Evolutionary conservation across 2,113 vertebrate genomes (phyloP), one percentile per base, ranked within the genome.

Genomic region (Pelecanoides urinatrix): DNA sequence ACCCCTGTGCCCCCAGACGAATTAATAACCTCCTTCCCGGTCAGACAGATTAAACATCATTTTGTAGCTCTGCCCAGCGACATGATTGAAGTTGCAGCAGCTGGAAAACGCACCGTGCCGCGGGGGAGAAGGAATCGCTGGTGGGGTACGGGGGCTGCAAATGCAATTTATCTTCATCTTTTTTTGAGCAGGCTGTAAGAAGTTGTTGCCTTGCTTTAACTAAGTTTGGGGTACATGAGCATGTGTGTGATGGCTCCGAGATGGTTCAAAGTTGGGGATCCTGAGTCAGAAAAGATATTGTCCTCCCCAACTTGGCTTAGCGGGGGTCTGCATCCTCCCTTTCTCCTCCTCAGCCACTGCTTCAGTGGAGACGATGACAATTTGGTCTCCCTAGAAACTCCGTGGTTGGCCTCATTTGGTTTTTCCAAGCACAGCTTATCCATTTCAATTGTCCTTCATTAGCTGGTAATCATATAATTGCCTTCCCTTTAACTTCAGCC

Each of bases 381-480:
- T 82, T 67, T 82, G 53, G 29, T 90, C 82, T 96, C 88, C 75
- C 50, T 70, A 86, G 85, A 95, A 88, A 79, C 88, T 83, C 72
- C 5, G 1, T 9, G 25, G 11, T 42, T 2, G 0, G 49, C 53
- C 42, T 85, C 53, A 29, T 59, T 47, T 30, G 42, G 34, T 62
- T 94, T 75, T 45, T 68, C 82, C 32, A 20, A 81, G 55, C 32
- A 3, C 0, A 1, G 40, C 45, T 77, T 42, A 77, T 95, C 86
- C 67, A 90, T 96, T 95, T 86, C 75, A 95, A 93, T 95, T 94
- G 85, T 74, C 71, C 78, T 86, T 96, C 88, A 67, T 96, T 96
- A 96, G 82, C 20, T 2, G 1, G 5, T 88, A 96, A 97, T 94
- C 32, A 66, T 47, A 34, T 90, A 95, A 96, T 96, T 92, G 38